phyloP scores from a whole-genome alignment of 2,797 vertebrate species.

The Cephalopachus bancanus region DNA sequence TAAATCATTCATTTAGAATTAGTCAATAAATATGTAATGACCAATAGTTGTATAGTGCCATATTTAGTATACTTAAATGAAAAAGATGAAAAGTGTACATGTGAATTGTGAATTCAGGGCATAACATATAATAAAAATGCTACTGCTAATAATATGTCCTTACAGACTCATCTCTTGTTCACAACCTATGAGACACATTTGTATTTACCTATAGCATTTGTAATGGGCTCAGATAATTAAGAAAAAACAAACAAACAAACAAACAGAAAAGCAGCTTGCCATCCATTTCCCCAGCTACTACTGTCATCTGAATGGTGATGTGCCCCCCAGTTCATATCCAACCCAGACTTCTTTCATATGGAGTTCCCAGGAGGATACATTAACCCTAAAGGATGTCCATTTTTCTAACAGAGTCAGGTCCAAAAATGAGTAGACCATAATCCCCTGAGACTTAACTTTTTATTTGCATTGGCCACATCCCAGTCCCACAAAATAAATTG shows the following conservation, averaged over 20 bases:
- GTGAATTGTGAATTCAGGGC: background rate
- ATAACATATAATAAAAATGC: background rate
- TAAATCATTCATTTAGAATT: background rate
- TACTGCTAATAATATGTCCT: background rate
- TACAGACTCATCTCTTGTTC: background rate
- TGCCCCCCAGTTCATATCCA: fast-evolving
- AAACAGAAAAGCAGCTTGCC: too few relatives aligned
- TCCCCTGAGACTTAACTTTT: background rate
- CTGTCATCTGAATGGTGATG: background rate
- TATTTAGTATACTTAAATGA: too few relatives aligned
- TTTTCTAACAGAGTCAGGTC: background rate
- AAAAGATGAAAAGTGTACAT: background rate
- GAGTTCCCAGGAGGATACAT: background rate
- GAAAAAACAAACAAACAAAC: background rate
- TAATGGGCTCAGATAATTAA: background rate
- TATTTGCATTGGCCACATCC: background rate
- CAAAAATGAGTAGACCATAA: background rate
- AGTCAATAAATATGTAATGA: background rate
- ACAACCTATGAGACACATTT: background rate
- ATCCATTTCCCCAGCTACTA: fast-evolving
- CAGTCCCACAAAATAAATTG: background rate
- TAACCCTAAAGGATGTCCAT: background rate
- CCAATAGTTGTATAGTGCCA: background rate
- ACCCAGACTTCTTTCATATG: fast-evolving
- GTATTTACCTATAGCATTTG: background rate